These are phyloP conservation scores for Hydrotaea diabolus DNA, from an alignment of 2,888 invertebrate genomes.

Conservation along the genomic window DNA sequence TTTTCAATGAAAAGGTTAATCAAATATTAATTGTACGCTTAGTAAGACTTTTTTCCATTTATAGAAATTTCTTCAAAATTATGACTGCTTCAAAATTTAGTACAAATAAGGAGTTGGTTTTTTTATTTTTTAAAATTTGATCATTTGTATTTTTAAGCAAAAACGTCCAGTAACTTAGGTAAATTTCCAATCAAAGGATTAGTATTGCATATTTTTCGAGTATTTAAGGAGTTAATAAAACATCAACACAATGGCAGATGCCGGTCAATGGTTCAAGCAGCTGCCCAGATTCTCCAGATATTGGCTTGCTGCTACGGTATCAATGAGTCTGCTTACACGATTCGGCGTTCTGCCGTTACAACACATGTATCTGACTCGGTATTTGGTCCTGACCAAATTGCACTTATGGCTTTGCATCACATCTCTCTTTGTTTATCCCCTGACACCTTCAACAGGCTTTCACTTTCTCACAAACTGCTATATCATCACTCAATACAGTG, in stretches of 20 bases:
- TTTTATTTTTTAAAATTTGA: no score
- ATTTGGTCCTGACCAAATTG: conserved; percentile 84
- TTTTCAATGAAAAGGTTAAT: no score
- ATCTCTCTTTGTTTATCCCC: conserved; percentile 95
- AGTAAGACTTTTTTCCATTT: no score
- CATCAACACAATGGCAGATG: conserved; percentile 82
- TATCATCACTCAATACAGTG: conserved; percentile 89
- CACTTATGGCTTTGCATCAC: conserved; percentile 95
- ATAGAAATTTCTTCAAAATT: no score
- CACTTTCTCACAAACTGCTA: conserved; percentile 98
- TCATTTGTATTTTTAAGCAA: no score
- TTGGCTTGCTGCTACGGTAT: conserved; percentile 94
- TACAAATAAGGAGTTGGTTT: no score
- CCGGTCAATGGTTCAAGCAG: conserved; percentile 89
- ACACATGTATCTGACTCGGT: conserved; percentile 87
- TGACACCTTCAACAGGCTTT: conserved; percentile 94
- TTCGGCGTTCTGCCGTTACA: conserved; percentile 89
- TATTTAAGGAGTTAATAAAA: no score
- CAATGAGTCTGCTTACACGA: conserved; percentile 91
- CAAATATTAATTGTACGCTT: no score
- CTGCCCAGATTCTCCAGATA: conserved; percentile 96
- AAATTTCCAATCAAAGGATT: no score
- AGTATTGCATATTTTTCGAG: no score
- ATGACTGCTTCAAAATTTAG: no score
- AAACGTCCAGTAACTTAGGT: no score